These are phyloP conservation scores for Aplochiton taeniatus DNA, from an alignment of 2,797 vertebrate genomes.

Conservation along the genomic window DNA sequence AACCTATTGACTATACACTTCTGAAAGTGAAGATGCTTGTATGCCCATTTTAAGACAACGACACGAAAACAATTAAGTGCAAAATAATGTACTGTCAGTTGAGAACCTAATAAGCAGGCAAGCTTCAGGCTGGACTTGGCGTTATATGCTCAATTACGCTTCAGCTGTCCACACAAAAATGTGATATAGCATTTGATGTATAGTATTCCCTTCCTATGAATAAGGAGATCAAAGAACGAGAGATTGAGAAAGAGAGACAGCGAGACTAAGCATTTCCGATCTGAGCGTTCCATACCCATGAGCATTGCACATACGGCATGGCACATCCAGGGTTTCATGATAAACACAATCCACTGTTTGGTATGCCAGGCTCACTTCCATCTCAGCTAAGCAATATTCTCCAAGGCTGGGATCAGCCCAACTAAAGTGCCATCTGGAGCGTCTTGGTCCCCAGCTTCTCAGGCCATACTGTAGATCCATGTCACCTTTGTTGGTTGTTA, in stretches of 20 bases:
- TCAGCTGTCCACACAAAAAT: conserved; percentile 1
- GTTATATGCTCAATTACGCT: conserved; percentile 1
- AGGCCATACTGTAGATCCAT: neutral
- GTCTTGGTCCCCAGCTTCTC: neutral
- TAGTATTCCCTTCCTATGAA: neutral
- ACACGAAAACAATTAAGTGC: no score
- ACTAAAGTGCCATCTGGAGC: neutral
- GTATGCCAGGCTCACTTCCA: conserved; percentile 4
- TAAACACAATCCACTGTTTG: conserved; percentile 11
- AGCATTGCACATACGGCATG: neutral
- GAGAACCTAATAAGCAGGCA: neutral
- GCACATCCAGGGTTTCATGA: neutral
- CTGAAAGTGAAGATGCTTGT: no score
- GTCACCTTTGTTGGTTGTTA: conserved; percentile 7
- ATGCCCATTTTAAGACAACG: no score
- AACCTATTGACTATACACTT: no score
- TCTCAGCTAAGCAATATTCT: conserved; percentile 9
- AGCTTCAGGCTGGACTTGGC: neutral
- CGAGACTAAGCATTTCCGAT: conserved; percentile 2
- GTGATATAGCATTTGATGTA: neutral
- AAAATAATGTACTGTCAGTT: neutral
- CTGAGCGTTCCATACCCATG: neutral
- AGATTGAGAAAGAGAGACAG: neutral
- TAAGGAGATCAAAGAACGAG: neutral
- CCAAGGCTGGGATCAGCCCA: neutral